A percentile compares a stretch with the other conserved stretches of the same genome.
phyloP scores from a whole-genome alignment of 1,140 invertebrate species.

The Camponotus floridanus region DNA sequence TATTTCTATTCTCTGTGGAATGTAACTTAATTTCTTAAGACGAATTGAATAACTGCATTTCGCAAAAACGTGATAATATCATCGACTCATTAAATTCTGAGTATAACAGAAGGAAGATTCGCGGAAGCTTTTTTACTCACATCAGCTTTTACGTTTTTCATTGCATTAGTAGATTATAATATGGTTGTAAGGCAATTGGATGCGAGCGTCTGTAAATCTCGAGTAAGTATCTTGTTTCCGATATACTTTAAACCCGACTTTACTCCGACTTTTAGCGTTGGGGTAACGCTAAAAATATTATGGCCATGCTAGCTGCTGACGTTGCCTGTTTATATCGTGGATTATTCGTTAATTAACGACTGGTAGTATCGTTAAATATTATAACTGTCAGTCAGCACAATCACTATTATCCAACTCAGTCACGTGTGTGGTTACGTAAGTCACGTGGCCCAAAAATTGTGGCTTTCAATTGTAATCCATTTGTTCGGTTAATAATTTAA shows the following conservation, averaged over 20 bases:
- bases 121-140: background rate
- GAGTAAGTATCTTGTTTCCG: conserved; percentile 29
- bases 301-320: conserved; percentile 9
- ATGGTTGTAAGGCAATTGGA: conserved; percentile 88
- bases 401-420: background rate
- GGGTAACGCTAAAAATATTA: conserved; percentile 69
- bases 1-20: background rate
- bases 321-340: conserved; percentile 29
- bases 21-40: background rate
- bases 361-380: conserved; percentile 34
- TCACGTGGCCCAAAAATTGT: conserved; percentile 9
- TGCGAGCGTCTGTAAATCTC: conserved; percentile 41
- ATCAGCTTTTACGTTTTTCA: background rate
- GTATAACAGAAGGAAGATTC: conserved; percentile 5
- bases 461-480: background rate
- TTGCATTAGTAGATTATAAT: conserved; percentile 80
- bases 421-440: background rate
- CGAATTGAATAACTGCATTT: background rate
- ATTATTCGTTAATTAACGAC: conserved; percentile 70
- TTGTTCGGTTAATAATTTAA: background rate
- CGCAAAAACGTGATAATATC: background rate
- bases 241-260: conserved; percentile 42
- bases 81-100: background rate
- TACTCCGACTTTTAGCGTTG: too few species aligned
- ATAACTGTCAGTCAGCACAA: conserved; percentile 50